phyloP scores from a whole-genome alignment of 2,888 invertebrate species.

The Pimpla rufipes region DNA sequence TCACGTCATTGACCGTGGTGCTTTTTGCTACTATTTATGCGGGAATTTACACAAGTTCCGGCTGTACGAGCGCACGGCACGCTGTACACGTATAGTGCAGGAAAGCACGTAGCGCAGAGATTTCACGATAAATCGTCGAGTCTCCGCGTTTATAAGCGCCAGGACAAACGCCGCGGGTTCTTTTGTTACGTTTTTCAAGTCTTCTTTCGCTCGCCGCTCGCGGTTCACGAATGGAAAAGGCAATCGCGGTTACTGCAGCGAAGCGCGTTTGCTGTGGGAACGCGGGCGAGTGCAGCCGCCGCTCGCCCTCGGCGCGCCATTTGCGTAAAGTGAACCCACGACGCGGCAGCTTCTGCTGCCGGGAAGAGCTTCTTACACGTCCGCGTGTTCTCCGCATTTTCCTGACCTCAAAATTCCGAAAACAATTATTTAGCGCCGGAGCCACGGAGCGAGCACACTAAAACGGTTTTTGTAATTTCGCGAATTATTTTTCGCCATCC shows the following conservation, averaged over 20 bases:
- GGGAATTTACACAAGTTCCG: constrained; percentile 21
- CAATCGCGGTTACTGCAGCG: constrained; percentile 51
- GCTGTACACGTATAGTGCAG: not conserved
- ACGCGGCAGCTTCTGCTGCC: constrained; percentile 14
- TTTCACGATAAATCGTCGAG: constrained; percentile 54
- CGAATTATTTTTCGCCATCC: constrained; percentile 57
- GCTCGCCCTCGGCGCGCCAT: constrained; percentile 61
- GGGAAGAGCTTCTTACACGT: constrained; percentile 37
- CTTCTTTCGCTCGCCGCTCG: constrained; percentile 28
- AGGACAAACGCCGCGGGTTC: constrained; percentile 52
- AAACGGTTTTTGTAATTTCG: constrained; percentile 53
- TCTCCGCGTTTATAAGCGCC: constrained; percentile 53
- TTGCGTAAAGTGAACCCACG: constrained; percentile 57
- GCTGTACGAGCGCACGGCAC: not conserved
- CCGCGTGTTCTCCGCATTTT: not conserved
- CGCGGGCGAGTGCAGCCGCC: constrained; percentile 35
- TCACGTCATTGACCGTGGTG: not conserved
- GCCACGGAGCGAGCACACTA: not conserved
- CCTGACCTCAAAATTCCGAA: constrained; percentile 23
- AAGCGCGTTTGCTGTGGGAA: constrained; percentile 46
- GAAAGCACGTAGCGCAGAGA: constrained; percentile 30
- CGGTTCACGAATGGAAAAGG: constrained; percentile 58
- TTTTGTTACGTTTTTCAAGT: constrained; percentile 32
- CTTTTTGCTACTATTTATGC: not conserved
- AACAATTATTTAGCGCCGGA: constrained; percentile 23